A percentile compares a stretch with the other conserved stretches of the same genome.
Conservation (phyloP, 92 coral and sea anemone species). For the Nematostella vectensis region DNA sequence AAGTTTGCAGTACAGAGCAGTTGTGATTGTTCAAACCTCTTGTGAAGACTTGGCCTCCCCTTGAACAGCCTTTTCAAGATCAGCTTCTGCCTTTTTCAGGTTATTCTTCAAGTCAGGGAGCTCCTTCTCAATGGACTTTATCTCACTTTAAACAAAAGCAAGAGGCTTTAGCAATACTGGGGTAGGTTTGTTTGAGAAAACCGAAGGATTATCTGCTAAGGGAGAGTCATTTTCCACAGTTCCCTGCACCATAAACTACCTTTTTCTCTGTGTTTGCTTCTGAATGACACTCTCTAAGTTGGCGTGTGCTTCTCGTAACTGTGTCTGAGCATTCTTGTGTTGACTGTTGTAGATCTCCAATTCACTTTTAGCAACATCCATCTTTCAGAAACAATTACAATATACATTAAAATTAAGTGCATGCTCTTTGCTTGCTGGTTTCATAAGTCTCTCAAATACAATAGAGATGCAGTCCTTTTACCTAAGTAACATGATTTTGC, state of each 20-base stretch:
- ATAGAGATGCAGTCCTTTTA: background rate
- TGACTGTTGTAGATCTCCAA: constrained; percentile 83
- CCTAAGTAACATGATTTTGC: background rate
- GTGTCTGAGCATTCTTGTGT: constrained; percentile 66
- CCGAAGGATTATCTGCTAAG: too few species aligned
- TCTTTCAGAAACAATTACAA: constrained; percentile 22
- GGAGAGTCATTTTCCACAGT: too few species aligned
- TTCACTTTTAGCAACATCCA: constrained; percentile 97
- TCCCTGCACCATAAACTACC: too few species aligned
- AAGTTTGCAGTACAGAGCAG: too few species aligned
- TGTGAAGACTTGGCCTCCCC: constrained; percentile 74
- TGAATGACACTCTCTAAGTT: constrained; percentile 69
- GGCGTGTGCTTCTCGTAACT: constrained; percentile 58
- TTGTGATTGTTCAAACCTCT: too few species aligned
- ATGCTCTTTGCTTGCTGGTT: too few species aligned
- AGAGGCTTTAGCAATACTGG: too few species aligned
- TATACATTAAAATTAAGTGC: too few species aligned
- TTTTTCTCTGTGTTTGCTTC: constrained; percentile 60
- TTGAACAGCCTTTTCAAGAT: constrained; percentile 56
- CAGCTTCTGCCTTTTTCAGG: constrained; percentile 47
- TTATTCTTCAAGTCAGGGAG: constrained; percentile 61
- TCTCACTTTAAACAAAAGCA: constrained; percentile 50
- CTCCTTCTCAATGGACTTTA: constrained; percentile 67
- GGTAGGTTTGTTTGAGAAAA: too few species aligned
- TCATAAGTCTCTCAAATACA: too few species aligned